Base-by-base conservation (phyloP, 2,797 vertebrate genomes). In the Lacerta bilineata region DNA sequence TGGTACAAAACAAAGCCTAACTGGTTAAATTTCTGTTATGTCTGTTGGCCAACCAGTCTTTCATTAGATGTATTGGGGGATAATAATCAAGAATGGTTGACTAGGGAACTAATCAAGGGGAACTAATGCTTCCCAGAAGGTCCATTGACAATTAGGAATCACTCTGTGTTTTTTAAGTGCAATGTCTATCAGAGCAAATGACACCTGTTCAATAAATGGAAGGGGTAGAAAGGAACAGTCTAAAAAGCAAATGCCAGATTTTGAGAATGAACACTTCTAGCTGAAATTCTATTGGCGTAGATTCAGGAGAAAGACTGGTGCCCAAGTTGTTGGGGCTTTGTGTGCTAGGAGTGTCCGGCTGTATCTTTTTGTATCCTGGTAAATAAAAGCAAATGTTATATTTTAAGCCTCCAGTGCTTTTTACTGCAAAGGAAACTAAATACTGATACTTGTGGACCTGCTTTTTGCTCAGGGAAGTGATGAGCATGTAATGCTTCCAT, bases 341-440 rank as follows among this genome's bases (percentile, higher is more conserved):
- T 8, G 11, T 43, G 23, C 25, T 3, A 82, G 13, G 11, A 81
- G 23, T 41, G 59, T 23, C 25, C 6, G 5, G 18, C 15, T 15
- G 3, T 46, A 23, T 68, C 18, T 15, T 13, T 8, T n/a, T 43
- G 9, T 15, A 61, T 72, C 11, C 7, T 29, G 29, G 43, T 11
- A 87, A 88, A 50, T 50, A 61, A 68, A 83, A 39, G 80, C 25
- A 83, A 55, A 76, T 55, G 13, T 55, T 23, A 18, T n/a, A 68
- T 6, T 66, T 75, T 83, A 66, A 23, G 20, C 55, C 25, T 83
- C n/a, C n/a, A 83, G 59, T 29, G 33, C n/a, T 68, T 13, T 78
- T 27, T 36, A 41, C 50, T 83, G n/a, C 61, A 46, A 87, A 82
- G 41, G 17, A 29, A 81, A 81, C 36, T 36, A 61, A 18, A 20